Conservation (phyloP, 1,140 invertebrate genomes). For the Mamestra configurata region DNA sequence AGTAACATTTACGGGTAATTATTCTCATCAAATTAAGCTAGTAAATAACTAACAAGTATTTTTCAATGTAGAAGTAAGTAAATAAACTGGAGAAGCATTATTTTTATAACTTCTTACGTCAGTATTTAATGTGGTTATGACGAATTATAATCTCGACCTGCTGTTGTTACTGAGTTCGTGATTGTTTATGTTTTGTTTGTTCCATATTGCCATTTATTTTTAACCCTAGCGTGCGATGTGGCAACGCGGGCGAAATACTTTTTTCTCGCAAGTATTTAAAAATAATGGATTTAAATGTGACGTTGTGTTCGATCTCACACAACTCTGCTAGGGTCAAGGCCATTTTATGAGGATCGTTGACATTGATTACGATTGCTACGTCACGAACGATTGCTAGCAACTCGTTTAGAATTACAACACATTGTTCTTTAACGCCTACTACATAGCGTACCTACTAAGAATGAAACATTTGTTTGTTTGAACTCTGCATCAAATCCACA, state of each 20-base stretch:
- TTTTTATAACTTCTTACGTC: background rate
- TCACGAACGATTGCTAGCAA: background rate
- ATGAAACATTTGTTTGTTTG: too few species aligned
- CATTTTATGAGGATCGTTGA: conserved; percentile 5
- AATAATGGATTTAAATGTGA: background rate
- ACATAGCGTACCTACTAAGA: too few species aligned
- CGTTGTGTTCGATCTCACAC: conserved; percentile 5
- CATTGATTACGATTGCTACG: conserved; percentile 20
- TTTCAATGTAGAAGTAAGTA: too few species aligned
- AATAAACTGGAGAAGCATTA: background rate
- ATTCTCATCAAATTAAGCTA: conserved; percentile 16
- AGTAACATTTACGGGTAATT: conserved; percentile 88
- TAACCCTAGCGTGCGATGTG: background rate
- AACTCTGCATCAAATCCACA: too few species aligned
- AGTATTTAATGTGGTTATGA: background rate
- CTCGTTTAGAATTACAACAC: too few species aligned
- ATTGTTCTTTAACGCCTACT: too few species aligned
- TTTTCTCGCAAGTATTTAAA: background rate
- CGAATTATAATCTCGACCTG: background rate
- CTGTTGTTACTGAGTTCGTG: background rate
- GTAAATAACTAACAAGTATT: background rate
- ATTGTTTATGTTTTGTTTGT: conserved; percentile 18
- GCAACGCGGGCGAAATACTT: background rate
- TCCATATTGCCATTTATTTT: conserved; percentile 1
- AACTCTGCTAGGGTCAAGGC: conserved; percentile 1